phyloP scores from a whole-genome alignment of 2,113 vertebrate genomes.

The Varanus komodoensis region DNA sequence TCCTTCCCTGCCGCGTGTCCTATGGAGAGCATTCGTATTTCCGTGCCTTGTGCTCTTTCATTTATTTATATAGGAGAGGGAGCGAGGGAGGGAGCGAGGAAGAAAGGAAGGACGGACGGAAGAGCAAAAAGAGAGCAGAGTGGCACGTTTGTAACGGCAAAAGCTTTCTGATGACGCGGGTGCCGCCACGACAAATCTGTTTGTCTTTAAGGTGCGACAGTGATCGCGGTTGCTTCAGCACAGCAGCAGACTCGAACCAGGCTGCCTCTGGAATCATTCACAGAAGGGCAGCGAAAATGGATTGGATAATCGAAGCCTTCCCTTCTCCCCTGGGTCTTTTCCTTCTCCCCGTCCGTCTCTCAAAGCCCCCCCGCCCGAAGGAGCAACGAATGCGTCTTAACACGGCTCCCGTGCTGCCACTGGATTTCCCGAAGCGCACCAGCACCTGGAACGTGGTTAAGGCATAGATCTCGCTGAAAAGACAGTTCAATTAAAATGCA shows the following conservation, averaged over 20 bases:
- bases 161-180: not conserved
- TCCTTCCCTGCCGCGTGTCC: conserved; percentile 59
- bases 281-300: not conserved
- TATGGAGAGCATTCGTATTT: conserved; percentile 51
- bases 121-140: not conserved
- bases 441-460: conserved; percentile 45
- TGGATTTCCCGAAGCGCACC: conserved; percentile 12
- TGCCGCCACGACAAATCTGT: not conserved
- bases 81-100: not conserved
- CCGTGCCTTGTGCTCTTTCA: not conserved
- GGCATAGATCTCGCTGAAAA: conserved; percentile 58
- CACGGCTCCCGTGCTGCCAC: conserved; percentile 10
- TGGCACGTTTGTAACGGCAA: not conserved
- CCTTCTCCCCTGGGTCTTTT: not conserved
- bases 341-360: not conserved
- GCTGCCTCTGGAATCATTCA: not conserved
- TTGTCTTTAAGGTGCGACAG: not conserved
- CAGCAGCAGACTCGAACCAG: not conserved
- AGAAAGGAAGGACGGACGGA: too few species aligned
- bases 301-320: not conserved
- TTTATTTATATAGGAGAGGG: accelerated
- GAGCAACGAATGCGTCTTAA: conserved; percentile 38
- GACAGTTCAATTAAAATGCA: conserved; percentile 62
- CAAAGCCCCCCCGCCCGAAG: conserved; percentile 18
- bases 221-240: not conserved